These are phyloP conservation scores for Cryptoprocta ferox DNA, from an alignment of 2,797 vertebrate genomes.

Conservation along the genomic window DNA sequence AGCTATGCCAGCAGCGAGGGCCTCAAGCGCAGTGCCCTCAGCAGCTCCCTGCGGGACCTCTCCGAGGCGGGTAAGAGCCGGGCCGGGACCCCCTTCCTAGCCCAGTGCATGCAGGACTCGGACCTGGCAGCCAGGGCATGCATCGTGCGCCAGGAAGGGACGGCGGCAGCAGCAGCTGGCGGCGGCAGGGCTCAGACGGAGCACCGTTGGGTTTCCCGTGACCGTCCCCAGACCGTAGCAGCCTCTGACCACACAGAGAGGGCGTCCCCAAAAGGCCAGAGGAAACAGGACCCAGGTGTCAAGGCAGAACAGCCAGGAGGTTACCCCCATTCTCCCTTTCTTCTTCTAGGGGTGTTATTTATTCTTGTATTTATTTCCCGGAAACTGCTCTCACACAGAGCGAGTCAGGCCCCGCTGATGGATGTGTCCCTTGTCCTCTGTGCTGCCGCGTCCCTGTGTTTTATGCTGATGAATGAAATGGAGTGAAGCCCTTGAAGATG, in stretches of 20 bases:
- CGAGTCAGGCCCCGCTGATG: slow-evolving; percentile 63
- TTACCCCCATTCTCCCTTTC: slow-evolving; percentile 40
- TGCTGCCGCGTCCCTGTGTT: slow-evolving; percentile 81
- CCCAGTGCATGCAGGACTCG: not conserved
- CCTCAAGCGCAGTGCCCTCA: slow-evolving; percentile 96
- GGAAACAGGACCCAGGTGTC: slow-evolving; percentile 72
- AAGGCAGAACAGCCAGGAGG: slow-evolving; percentile 49
- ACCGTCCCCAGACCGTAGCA: not conserved
- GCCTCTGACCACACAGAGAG: slow-evolving; percentile 62
- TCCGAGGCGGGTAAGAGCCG: slow-evolving; percentile 94
- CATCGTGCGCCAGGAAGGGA: not conserved
- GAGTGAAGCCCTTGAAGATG: slow-evolving; percentile 84
- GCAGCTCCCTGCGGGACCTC: slow-evolving; percentile 96
- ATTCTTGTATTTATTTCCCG: slow-evolving; percentile 55
- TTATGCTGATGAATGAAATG: slow-evolving; percentile 89
- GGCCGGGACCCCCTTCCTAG: not conserved
- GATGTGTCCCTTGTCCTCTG: slow-evolving; percentile 74
- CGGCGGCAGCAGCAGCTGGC: not conserved
- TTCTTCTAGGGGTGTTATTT: slow-evolving; percentile 44
- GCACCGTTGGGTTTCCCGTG: not conserved
- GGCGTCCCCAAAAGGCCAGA: slow-evolving; percentile 61
- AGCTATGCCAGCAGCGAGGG: slow-evolving; percentile 95
- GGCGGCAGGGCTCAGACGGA: rapidly evolving
- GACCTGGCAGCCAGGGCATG: not conserved
- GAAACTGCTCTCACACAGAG: not conserved